Evolutionary conservation across 2,888 invertebrate genomes (phyloP).

Genomic region (Gymnosoma rotundatum): DNA sequence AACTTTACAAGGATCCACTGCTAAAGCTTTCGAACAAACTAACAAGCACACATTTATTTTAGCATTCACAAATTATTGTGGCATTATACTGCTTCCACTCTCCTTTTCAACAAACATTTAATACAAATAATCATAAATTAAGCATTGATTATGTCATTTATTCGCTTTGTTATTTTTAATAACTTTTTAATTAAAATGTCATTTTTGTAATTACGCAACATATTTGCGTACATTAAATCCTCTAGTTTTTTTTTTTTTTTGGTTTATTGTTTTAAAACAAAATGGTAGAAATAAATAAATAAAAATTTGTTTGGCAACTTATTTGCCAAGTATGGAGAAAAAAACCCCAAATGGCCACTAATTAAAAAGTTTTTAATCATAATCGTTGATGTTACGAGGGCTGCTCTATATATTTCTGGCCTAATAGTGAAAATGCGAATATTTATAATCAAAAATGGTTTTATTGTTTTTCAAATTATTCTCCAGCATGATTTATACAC

Average conservation of each 20-base stretch:
- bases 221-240: constrained; percentile 55
- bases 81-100: too few species aligned
- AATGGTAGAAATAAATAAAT: neutral
- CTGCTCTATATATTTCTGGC: too few species aligned
- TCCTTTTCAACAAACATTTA: too few species aligned
- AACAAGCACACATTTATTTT: too few species aligned
- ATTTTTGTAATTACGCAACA: constrained; percentile 65
- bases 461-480: too few species aligned
- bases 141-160: constrained; percentile 21
- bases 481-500: too few species aligned
- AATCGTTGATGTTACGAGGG: constrained; percentile 28
- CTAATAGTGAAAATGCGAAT: too few species aligned
- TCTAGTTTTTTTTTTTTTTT: constrained; percentile 5
- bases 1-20: too few species aligned
- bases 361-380: constrained; percentile 68
- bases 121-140: constrained; percentile 52
- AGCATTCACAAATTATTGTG: too few species aligned
- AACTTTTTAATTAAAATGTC: constrained; percentile 68
- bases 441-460: too few species aligned
- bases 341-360: constrained; percentile 42
- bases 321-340: constrained; percentile 2
- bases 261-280: neutral
- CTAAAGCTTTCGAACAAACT: too few species aligned
- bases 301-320: constrained; percentile 7
- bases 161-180: constrained; percentile 7